Evolutionary conservation across 2,888 invertebrate genomes (phyloP), one percentile per base, ranked within the genome.

Genomic region (Mesoligia furuncula): DNA sequence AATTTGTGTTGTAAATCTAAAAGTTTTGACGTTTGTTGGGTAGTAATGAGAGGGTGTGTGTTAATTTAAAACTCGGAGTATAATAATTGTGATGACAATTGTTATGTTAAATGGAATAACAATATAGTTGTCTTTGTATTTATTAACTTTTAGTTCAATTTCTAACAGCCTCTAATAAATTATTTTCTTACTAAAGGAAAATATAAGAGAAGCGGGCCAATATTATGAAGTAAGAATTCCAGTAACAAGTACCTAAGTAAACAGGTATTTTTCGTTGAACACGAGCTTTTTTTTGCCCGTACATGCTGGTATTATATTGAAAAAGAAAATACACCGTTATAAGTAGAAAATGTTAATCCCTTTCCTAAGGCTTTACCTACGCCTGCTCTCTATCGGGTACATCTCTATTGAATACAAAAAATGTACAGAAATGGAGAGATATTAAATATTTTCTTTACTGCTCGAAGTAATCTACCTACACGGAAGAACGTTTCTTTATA

Each of bases 1-100:
- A 79, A 87, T 85, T 84, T 73, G 59, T 71, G 85, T 73, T 74
- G 75, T 87, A 85, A 83, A 88, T 87, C 81, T 77, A 79, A 83
- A 85, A 83, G 75, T 83, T 87, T 75, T 51, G 68, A 72, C 61
- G 75, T 72, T 74, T 83, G 77, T 75, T 64, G 64, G 17, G 27
- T 74, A 48, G 42, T 64, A 48, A 73, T 77, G 62, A 62, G 61
- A 71, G 24, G 59, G 64, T 39, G 68, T 51, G 54, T 67, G 31
- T 59, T 67, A 31, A 36, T 66, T 31, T 80, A 31, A 36, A 59
- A 27, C 27, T 57, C 11, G 39, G 48, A 64, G 31, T 20, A 42
- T 20, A 27, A 51, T 68, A 17, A 31, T 36, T 15, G 17, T 54
- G 17, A n/a, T 31, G 8, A 42, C 1, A 39, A 27, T n/a, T 42